Evolutionary conservation across 2,888 invertebrate genomes (phyloP), one percentile per base, ranked within the genome.

Genomic region (Tromatobia lineatoria): DNA sequence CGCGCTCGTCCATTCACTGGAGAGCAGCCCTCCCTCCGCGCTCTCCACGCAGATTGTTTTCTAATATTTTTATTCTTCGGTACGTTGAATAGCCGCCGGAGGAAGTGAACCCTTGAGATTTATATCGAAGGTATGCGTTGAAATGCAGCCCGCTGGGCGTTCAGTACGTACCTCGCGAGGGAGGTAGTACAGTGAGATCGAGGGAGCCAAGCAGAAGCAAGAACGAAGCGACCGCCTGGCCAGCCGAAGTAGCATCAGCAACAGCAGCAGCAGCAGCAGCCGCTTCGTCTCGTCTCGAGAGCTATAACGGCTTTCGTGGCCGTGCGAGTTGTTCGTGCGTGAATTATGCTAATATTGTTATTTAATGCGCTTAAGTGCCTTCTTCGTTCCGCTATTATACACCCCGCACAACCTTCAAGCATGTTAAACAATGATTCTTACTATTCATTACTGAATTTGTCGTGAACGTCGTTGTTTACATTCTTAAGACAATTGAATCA

Each of bases 51-150:
- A 90, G 88, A 90, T 89, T 90, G 89, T 90, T 90, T 90, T 90
- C 88, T 89, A 89, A 90, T 90, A 90, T 88, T 90, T 89, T 89
- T 86, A 89, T 89, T 89, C 88, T 86, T 67, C 86, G 84, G 84
- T 86, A 25, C 59, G 83, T 76, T 91, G 89, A 90, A 91, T 90
- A 82, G 86, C 83, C 85, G 86, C 88, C 86, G 85, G 86, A 90
- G 90, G 90, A 91, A 89, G 89, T 88, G 82, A 88, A 85, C 88
- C 86, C 91, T 90, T 87, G 88, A 91, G 91, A 91, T 91, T 90
- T 88, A 89, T 90, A 90, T 90, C 89, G 89, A 87, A 88, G 87
- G 88, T 87, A 85, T 77, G 85, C 87, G 85, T 81, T 85, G 86
- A 87, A 88, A 87, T 87, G 85, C 88, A 87, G 86, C 87, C 82